Evolutionary conservation across 2,797 vertebrate species (phyloP), one percentile per base, ranked within the genome.

Genomic region (Liasis olivaceus): DNA sequence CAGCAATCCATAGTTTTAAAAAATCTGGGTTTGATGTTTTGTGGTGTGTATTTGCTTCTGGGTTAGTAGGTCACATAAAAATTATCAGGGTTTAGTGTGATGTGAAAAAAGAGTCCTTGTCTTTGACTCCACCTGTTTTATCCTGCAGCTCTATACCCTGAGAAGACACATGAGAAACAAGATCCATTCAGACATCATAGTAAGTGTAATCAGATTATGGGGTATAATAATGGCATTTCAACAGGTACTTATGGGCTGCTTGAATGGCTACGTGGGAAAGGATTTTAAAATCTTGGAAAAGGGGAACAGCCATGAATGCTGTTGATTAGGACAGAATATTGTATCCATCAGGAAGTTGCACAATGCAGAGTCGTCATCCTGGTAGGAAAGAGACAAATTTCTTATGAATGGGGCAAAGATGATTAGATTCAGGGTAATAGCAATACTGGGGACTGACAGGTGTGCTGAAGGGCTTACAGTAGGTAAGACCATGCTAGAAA

Each of bases 91-190:
- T 47, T 81, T 47, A 24, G 77, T 81, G 9, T 47, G 36, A 81
- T 81, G 20, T 81, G 36, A 81, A 47, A 60, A 42, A 47, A 47
- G 56, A 62, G 9, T 24, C 4, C n/a, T 24, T 3, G 26, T 72
- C 36, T 89, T 69, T 66, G 31, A 93, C 72, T 36, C 51, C 24
- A 58, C 12, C 26, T 85, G 0, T 88, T 15, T 85, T 36, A 1
- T 88, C 36, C 42, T 56, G 11, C 85, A 94, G 93, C 60, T 62
- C 56, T 66, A 7, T 90, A 69, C 24, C 89, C 93, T 5, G 62
- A 90, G 56, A 89, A 92, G 72, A 8, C 69, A 47, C 22, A 51
- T 88, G 91, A 93, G 14, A 63, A 92, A 88, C 85, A 88, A 42
- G 89, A 92, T 60, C 93, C 91, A 12, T 60, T 8, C 3, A 90